These are phyloP conservation scores for Atlantisia rogersi DNA, from an alignment of 2,113 vertebrate genomes.

Conservation along the genomic window DNA sequence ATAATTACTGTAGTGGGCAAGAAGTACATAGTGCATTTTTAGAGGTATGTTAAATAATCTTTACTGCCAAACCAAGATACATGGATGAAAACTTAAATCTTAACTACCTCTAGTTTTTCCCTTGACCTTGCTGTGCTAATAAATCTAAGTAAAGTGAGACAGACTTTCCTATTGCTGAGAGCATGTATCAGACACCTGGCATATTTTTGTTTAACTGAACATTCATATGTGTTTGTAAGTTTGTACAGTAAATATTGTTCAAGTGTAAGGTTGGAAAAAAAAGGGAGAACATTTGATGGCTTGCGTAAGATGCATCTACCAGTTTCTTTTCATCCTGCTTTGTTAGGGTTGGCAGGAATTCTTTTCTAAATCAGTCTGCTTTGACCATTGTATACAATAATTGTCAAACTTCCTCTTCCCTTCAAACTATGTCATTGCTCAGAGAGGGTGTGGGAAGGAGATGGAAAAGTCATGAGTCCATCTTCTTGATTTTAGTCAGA, in stretches of 20 bases:
- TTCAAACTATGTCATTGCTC: neutral
- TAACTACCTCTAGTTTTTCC: neutral
- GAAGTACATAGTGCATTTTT: neutral
- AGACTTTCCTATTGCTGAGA: neutral
- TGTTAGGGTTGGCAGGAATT: slow-evolving; percentile 28
- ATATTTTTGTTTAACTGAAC: neutral
- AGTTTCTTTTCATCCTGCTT: neutral
- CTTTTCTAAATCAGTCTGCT: neutral
- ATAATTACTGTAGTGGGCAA: neutral
- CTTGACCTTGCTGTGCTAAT: neutral
- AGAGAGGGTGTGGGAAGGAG: slow-evolving; percentile 11
- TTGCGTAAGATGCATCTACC: neutral
- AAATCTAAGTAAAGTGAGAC: neutral
- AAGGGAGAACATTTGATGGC: neutral
- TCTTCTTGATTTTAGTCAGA: neutral
- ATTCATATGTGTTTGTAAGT: neutral
- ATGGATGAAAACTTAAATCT: neutral
- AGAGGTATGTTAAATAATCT: neutral
- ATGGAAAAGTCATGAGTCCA: slow-evolving; percentile 16
- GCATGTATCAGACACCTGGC: neutral
- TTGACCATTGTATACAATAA: slow-evolving; percentile 13
- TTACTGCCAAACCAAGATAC: neutral
- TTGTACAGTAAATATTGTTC: neutral
- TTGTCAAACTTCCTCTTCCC: slow-evolving; percentile 13
- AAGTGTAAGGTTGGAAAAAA: neutral